Evolutionary conservation across 2,113 vertebrate species (phyloP).

Genomic region (rabbit (Oryctolagus cuniculus)): mOryCun1.1 NC_091434.1:98174001-98174500

Average conservation of each 20-base stretch:
- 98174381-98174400: neutral
- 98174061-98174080: constrained; percentile 68
- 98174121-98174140: constrained; percentile 73
- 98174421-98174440: constrained; percentile 11
- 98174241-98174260: constrained; percentile 75
- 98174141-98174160: constrained; percentile 74
- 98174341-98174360: constrained; percentile 58
- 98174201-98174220: constrained; percentile 71
- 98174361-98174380: constrained; percentile 2
- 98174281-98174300: constrained; percentile 49
- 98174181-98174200: constrained; percentile 75
- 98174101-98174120: constrained; percentile 68
- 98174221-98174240: constrained; percentile 63
- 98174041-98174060: constrained; percentile 69
- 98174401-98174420: constrained; percentile 49
- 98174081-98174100: constrained; percentile 72
- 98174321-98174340: constrained; percentile 45
- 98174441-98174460: neutral
- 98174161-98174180: constrained; percentile 70
- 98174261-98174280: constrained; percentile 69
- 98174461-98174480: constrained; percentile 33
- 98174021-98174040: constrained; percentile 63
- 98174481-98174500: constrained; percentile 5
- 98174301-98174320: constrained; percentile 53
- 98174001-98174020: constrained; percentile 66